Evolutionary conservation across 1,140 invertebrate species (phyloP), one percentile per base, ranked within the genome.

Genomic region (Thrips palmi): DNA sequence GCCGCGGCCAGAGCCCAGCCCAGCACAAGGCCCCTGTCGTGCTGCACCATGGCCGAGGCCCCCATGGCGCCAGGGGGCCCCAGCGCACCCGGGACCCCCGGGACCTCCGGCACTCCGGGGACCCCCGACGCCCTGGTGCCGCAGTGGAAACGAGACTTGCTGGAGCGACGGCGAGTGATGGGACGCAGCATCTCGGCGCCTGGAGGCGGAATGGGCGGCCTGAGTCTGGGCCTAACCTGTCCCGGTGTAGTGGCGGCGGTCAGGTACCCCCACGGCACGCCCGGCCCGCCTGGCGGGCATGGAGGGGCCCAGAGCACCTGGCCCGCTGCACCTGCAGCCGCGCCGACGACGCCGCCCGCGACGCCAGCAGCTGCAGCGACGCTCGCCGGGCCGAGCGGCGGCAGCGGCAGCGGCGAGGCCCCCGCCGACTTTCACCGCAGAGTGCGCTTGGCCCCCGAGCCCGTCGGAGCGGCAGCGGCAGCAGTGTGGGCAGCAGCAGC

Each of bases 81-180:
- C n/a, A n/a, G n/a, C n/a, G n/a, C n/a, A n/a, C n/a, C n/a, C n/a
- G n/a, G n/a, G n/a, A n/a, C n/a, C n/a, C n/a, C n/a, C n/a, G n/a
- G n/a, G n/a, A n/a, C n/a, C n/a, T n/a, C n/a, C n/a, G n/a, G n/a
- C n/a, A n/a, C n/a, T n/a, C n/a, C n/a, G n/a, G n/a, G n/a, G n/a
- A n/a, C n/a, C n/a, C n/a, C n/a, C n/a, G n/a, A n/a, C n/a, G n/a
- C n/a, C n/a, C n/a, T n/a, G n/a, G 45, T 71, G 50, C 71, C 75
- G 23, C 72, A 74, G 53, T 79, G 77, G 76, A 80, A 78, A 51
- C 65, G 70, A 43, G 77, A 80, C 52, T 59, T 80, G 46, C 71
- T 78, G 47, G 65, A 73, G 53, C 63, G 74, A 34, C 67, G 73
- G 22, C 51, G 59, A 50, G 55, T 62, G 27, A 43, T 63, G 50